These are phyloP conservation scores for Diprion similis DNA, from an alignment of 1,140 invertebrate genomes.

Conservation along the genomic window DNA sequence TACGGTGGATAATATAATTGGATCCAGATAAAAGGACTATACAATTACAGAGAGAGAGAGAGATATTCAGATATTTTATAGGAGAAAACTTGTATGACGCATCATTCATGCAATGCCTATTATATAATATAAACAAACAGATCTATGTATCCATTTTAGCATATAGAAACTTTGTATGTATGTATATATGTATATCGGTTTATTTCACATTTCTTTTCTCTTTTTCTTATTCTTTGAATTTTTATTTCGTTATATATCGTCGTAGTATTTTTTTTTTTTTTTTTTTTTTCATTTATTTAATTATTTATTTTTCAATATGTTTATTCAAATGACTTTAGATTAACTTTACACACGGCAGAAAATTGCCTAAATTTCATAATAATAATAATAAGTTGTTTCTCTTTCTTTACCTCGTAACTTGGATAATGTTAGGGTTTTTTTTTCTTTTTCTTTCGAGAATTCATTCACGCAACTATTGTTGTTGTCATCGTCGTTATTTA, in stretches of 20 bases:
- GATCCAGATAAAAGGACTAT: not conserved
- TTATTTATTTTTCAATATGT: not conserved
- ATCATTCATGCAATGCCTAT: not conserved
- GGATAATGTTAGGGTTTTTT: too few relatives aligned
- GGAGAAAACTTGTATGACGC: conserved; percentile 1
- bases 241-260: not conserved
- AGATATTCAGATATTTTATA: conserved; percentile 5
- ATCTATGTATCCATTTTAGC: not conserved
- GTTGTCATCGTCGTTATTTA: not conserved
- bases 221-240: not conserved
- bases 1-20: not conserved
- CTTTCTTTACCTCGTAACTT: too few relatives aligned
- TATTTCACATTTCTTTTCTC: not conserved
- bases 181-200: too few relatives aligned
- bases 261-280: not conserved
- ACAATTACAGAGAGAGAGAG: not conserved
- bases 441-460: conserved; percentile 3
- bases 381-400: too few relatives aligned
- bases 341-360: not conserved
- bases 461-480: not conserved
- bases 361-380: not conserved
- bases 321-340: not conserved
- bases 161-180: too few relatives aligned
- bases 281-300: not conserved
- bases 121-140: not conserved